Evolutionary conservation across 2,888 invertebrate species (phyloP).

Genomic region (Aromia moschata): DNA sequence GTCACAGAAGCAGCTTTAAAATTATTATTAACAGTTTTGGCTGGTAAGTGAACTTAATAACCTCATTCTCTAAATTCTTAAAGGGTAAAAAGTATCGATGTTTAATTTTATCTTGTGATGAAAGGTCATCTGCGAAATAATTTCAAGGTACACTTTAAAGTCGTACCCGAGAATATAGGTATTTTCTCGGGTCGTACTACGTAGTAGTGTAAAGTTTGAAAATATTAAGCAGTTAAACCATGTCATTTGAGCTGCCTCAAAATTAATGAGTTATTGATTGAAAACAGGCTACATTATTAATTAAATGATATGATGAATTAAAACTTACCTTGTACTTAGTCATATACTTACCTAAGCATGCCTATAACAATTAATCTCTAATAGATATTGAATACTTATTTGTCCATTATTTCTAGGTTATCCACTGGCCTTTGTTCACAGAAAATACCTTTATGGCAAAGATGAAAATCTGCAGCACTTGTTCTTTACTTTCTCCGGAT

Average conservation of each 20-base stretch:
- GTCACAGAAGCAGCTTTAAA: constrained; percentile 57
- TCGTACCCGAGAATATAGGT: no score
- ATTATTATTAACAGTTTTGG: constrained; percentile 57
- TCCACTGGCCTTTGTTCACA: constrained; percentile 75
- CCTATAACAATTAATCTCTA: not conserved
- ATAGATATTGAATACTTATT: not conserved
- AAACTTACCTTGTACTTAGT: not conserved
- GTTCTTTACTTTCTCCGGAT: constrained; percentile 77
- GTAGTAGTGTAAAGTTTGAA: no score
- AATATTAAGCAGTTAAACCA: no score
- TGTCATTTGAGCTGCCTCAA: not conserved
- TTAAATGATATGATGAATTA: not conserved
- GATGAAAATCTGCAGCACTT: constrained; percentile 72
- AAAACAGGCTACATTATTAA: not conserved
- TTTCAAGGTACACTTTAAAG: no score
- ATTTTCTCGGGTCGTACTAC: no score
- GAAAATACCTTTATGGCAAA: constrained; percentile 68
- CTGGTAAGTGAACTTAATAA: constrained; percentile 52
- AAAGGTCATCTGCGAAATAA: not conserved
- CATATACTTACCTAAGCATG: not conserved
- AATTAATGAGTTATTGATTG: not conserved
- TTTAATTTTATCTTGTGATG: constrained; percentile 10
- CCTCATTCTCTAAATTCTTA: not conserved
- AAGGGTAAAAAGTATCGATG: not conserved
- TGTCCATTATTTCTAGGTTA: constrained; percentile 69